Evolutionary conservation across 2,888 invertebrate species (phyloP).

Genomic region (Leucoptera coffeella): DNA sequence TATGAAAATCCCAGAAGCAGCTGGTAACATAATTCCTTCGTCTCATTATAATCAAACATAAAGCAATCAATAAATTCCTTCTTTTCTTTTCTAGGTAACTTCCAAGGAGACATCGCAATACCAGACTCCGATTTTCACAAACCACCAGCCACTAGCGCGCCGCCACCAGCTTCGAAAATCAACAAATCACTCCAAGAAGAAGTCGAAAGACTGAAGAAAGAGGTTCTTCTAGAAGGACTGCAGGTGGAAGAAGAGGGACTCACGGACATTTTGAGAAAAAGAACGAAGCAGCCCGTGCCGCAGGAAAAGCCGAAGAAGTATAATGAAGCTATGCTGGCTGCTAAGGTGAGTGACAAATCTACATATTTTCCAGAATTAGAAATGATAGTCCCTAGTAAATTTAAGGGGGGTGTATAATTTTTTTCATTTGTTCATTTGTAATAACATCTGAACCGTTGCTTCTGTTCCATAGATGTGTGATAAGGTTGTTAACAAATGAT

Average conservation of each 20-base stretch:
- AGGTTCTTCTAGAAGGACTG: slow-evolving; percentile 72
- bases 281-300: slow-evolving; percentile 59
- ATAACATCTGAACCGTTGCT: too few relatives aligned
- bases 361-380: too few relatives aligned
- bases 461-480: too few relatives aligned
- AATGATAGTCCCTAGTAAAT: too few relatives aligned
- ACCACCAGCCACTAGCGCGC: slow-evolving; percentile 15
- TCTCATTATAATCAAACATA: too few relatives aligned
- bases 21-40: too few relatives aligned
- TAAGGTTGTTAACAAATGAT: too few relatives aligned
- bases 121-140: slow-evolving; percentile 51
- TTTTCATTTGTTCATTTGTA: too few relatives aligned
- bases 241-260: slow-evolving; percentile 82
- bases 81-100: slow-evolving; percentile 59
- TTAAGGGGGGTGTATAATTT: too few relatives aligned
- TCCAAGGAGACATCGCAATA: slow-evolving; percentile 80
- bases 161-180: slow-evolving; percentile 41
- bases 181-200: slow-evolving; percentile 69
- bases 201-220: slow-evolving; percentile 75
- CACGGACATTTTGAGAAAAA: slow-evolving; percentile 65
- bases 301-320: slow-evolving; percentile 44
- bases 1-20: too few relatives aligned
- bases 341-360: slow-evolving; percentile 33
- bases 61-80: slow-evolving; percentile 3
- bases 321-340: slow-evolving; percentile 35